phyloP scores from a whole-genome alignment of 2,797 vertebrate genomes.

The Spheniscus humboldti region DNA sequence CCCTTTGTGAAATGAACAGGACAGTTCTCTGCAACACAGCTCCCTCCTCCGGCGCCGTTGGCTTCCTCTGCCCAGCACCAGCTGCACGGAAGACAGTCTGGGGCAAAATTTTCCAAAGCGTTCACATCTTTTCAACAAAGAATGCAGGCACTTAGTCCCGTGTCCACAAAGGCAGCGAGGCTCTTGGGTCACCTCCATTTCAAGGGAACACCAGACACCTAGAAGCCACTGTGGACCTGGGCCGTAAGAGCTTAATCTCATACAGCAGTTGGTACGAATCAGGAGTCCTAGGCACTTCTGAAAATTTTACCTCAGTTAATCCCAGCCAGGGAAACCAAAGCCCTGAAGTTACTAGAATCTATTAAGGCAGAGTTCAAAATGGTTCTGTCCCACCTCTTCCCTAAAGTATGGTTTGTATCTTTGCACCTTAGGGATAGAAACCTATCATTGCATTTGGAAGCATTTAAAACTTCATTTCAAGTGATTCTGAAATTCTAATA shows the following conservation, averaged over 20 bases:
- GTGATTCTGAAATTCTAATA: background rate
- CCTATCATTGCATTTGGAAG: background rate
- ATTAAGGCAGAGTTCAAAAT: slow-evolving; percentile 50
- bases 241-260: background rate
- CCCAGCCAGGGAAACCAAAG: slow-evolving; percentile 7
- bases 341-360: slow-evolving; percentile 13
- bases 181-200: background rate
- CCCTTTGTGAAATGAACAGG: slow-evolving; percentile 5
- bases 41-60: accelerated
- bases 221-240: background rate
- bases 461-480: background rate
- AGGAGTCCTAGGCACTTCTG: slow-evolving; percentile 25
- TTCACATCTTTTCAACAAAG: background rate
- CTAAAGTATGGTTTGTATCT: background rate
- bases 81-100: background rate
- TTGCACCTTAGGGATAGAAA: background rate
- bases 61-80: background rate
- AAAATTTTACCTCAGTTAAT: slow-evolving; percentile 48
- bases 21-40: background rate
- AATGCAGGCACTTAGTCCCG: accelerated
- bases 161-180: background rate
- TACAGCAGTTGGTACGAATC: background rate
- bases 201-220: background rate
- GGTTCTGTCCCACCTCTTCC: background rate
- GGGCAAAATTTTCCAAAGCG: slow-evolving; percentile 43